Conservation (phyloP, 2,113 vertebrate genomes). For the Gobiocypris rarus region DNA sequence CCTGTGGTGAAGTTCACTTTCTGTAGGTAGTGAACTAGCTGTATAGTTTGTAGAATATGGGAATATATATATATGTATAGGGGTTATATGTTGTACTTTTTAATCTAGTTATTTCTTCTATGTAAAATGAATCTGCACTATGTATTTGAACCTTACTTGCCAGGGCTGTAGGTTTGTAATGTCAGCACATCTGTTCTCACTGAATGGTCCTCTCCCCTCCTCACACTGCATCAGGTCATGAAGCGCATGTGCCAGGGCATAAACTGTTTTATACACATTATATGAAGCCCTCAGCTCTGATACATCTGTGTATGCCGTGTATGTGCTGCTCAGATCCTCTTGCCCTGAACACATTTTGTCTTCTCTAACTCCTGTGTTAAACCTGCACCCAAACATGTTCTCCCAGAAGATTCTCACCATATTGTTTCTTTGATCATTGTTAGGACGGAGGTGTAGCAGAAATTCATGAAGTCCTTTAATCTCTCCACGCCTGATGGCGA, state of each 20-base stretch:
- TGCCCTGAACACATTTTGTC: constrained; percentile 61
- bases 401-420: constrained; percentile 71
- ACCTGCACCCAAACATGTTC: constrained; percentile 68
- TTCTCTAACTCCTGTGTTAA: constrained; percentile 42
- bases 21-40: constrained; percentile 72
- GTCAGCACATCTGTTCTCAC: constrained; percentile 29
- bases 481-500: constrained; percentile 71
- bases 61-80: not conserved
- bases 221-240: constrained; percentile 52
- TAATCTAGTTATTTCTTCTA: not conserved
- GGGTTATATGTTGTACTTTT: not conserved
- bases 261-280: constrained; percentile 64
- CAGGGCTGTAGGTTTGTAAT: constrained; percentile 27
- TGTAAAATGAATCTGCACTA: not conserved
- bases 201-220: constrained; percentile 42
- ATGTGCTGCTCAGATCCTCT: constrained; percentile 54
- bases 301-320: constrained; percentile 46
- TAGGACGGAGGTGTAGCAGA: constrained; percentile 61
- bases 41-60: not conserved
- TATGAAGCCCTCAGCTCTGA: constrained; percentile 55
- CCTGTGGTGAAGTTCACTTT: constrained; percentile 70
- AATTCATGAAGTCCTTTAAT: constrained; percentile 67
- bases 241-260: constrained; percentile 34
- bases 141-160: constrained; percentile 39
- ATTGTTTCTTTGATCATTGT: constrained; percentile 45